Evolutionary conservation across 2,888 invertebrate genomes (phyloP), one percentile per base, ranked within the genome.

Genomic region (Thalpophila matura): DNA sequence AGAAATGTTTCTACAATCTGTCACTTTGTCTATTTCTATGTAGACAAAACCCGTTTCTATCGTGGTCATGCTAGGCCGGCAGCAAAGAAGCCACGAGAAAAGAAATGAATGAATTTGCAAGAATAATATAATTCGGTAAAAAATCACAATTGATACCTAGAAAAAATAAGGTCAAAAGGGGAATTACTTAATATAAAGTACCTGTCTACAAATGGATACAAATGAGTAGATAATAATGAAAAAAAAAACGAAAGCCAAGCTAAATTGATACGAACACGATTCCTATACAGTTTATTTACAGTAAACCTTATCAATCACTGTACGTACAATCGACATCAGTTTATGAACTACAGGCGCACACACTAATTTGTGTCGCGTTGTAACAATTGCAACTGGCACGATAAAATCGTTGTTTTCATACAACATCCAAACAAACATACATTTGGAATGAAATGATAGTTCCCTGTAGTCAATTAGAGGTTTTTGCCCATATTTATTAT

Each of bases 351-450:
- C 40, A 18, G 2, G 12, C 45, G 20, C 51, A 12, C 43, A 54
- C 46, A 58, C 24, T 47, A 55, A 64, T 64, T 70, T 62, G 46
- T 47, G 45, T 69, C 38, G 46, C 22, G 58, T 50, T 46, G 46
- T 59, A 45, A 9, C 47, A 55, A 37, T 58, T 46, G 53, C 6
- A 33, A 33, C 40, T 7, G 24, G 12, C 9, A 7, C 20, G 50
- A 71, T 70, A 71, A 38, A 33, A 71, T 55, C 54, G 4, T 12
- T 42, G 42, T 58, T 57, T 64, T 53, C 35, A 53, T 57, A 62
- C 18, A 38, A 42, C 29, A 22, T 40, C 33, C 12, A 29, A 53
- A 49, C 62, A 27, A 45, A 70, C 42, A 22, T 27, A 43, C 38
- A 54, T 57, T 61, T 69, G 40, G 45, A 50, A 45, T 18, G 9